These are phyloP conservation scores for Stictocephala bisonia DNA, from an alignment of 2,888 invertebrate species.

Conservation along the genomic window DNA sequence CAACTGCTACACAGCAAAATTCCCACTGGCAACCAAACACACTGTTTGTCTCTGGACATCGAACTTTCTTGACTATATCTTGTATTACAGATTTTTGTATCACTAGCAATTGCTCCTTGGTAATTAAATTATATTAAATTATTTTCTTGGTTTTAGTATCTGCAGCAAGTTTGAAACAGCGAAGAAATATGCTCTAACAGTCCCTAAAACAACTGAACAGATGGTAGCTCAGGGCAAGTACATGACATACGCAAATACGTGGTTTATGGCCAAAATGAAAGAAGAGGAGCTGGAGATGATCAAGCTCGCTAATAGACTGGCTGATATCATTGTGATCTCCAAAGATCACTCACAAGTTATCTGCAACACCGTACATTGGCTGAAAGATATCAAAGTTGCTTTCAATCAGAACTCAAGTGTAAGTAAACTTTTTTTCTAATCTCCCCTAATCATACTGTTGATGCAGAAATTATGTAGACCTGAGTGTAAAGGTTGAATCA, in stretches of 20 bases:
- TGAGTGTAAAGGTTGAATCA: too few relatives aligned
- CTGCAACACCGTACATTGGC: constrained; percentile 85
- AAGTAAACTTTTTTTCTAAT: too few relatives aligned
- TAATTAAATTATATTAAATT: neutral
- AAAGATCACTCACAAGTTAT: constrained; percentile 83
- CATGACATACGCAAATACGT: constrained; percentile 82
- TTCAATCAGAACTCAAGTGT: constrained; percentile 71
- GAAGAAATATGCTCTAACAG: constrained; percentile 74
- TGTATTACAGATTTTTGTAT: too few relatives aligned
- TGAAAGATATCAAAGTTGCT: constrained; percentile 81
- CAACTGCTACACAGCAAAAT: too few relatives aligned
- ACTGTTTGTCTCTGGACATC: too few relatives aligned
- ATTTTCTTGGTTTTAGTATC: constrained; percentile 47
- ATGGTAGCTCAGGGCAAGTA: constrained; percentile 80
- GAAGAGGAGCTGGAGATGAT: constrained; percentile 77
- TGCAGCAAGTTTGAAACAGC: constrained; percentile 76
- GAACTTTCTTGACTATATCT: too few relatives aligned
- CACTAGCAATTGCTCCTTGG: too few relatives aligned
- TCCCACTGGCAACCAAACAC: too few relatives aligned
- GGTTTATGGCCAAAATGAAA: constrained; percentile 75
- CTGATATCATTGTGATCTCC: constrained; percentile 79
- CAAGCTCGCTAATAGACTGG: constrained; percentile 74
- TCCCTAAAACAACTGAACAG: constrained; percentile 83
- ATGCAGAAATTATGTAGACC: too few relatives aligned
- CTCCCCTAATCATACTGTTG: too few relatives aligned